Conservation (phyloP, 2,888 invertebrate species). For the Lepidocyrtoides sp. region DNA sequence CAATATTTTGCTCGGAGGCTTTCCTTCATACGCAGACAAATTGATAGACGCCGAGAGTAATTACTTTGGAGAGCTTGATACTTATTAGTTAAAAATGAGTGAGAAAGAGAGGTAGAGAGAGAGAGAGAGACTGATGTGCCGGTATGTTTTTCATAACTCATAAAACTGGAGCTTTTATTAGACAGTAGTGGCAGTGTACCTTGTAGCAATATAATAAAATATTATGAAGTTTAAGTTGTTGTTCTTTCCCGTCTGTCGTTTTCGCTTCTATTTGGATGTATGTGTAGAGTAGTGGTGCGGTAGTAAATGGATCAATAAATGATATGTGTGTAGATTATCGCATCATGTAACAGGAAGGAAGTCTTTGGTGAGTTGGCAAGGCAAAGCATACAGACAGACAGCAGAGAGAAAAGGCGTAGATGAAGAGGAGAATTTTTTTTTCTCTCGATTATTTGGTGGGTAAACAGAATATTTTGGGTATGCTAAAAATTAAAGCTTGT, state of each 20-base stretch:
- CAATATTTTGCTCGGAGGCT: constrained; percentile 37
- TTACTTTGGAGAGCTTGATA: constrained; percentile 53
- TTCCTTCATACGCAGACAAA: constrained; percentile 19
- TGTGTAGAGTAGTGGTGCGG: too few relatives aligned
- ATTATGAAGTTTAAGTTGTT: not conserved
- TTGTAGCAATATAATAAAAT: too few relatives aligned
- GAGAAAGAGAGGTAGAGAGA: not conserved
- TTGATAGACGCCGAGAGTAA: constrained; percentile 68
- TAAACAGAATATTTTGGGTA: constrained; percentile 59
- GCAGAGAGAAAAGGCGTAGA: constrained; percentile 18
- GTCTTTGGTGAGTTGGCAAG: constrained; percentile 53
- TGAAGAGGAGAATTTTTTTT: constrained; percentile 55
- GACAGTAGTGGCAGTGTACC: not conserved
- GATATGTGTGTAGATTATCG: constrained; percentile 31
- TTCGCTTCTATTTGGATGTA: not conserved
- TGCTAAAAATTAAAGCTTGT: not conserved
- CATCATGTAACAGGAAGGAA: constrained; percentile 70
- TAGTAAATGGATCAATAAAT: constrained; percentile 3
- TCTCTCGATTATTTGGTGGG: constrained; percentile 65
- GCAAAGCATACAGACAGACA: not conserved
- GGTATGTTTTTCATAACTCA: constrained; percentile 28
- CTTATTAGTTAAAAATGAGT: constrained; percentile 5
- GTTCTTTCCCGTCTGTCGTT: not conserved
- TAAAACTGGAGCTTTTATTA: not conserved
- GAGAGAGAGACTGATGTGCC: not conserved